Conservation (phyloP, 2,113 vertebrate species). For the Panurus biarmicus region DNA sequence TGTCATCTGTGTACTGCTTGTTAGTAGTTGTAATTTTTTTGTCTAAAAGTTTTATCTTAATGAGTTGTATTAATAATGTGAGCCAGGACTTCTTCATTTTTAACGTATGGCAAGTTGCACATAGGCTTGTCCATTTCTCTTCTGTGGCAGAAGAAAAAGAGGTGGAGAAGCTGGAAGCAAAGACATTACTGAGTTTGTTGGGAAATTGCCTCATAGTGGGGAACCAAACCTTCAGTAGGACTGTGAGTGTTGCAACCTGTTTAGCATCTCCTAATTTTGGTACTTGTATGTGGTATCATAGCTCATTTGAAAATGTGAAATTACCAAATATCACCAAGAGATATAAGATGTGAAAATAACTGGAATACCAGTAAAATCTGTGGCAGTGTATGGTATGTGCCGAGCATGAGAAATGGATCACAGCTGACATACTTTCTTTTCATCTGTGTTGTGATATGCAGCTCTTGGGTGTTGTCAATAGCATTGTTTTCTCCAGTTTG, state of each 20-base stretch:
- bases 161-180: background rate
- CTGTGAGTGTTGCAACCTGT: background rate
- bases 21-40: background rate
- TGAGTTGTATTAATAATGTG: background rate
- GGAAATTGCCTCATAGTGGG: background rate
- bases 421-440: background rate
- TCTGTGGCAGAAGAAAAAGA: background rate
- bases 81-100: background rate
- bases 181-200: background rate
- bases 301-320: background rate
- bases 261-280: background rate
- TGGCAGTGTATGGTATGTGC: background rate
- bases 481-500: background rate
- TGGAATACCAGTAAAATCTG: background rate
- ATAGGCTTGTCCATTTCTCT: background rate
- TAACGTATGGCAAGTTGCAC: background rate
- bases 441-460: background rate
- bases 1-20: background rate
- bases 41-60: background rate
- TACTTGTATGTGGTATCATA: accelerated
- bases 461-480: background rate
- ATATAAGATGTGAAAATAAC: background rate
- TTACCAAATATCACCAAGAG: background rate
- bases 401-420: background rate
- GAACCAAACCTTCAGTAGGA: background rate